A percentile compares a stretch with the other conserved stretches of the same genome.
These are phyloP conservation scores for Vidua macroura DNA, from an alignment of 2,113 vertebrate species.

Conservation along the genomic window DNA sequence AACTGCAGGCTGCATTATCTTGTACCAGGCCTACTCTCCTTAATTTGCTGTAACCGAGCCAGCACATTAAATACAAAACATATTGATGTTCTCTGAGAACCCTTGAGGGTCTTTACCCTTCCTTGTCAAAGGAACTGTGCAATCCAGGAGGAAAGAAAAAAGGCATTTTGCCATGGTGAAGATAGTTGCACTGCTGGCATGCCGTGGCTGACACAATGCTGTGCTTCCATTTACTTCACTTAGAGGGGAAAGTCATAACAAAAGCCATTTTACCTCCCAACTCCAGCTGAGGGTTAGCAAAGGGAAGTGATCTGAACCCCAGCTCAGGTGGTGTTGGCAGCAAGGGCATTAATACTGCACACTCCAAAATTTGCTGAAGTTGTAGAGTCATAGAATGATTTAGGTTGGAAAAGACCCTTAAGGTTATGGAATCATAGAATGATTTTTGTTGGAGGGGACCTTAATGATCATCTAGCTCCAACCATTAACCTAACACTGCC, in stretches of 20 bases:
- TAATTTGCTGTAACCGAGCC: conserved; percentile 83
- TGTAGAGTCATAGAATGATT: background rate
- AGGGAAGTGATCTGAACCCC: background rate
- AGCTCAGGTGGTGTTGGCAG: background rate
- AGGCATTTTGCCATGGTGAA: conserved; percentile 49
- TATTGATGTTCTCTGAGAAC: conserved; percentile 79
- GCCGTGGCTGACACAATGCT: conserved; percentile 6
- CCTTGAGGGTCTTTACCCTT: conserved; percentile 80
- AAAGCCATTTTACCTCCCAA: background rate
- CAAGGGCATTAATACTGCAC: background rate
- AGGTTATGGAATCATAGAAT: background rate
- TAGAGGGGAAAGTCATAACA: background rate
- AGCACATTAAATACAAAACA: conserved; percentile 83
- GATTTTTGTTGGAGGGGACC: background rate
- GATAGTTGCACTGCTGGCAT: conserved; percentile 32
- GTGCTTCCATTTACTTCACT: conserved; percentile 25
- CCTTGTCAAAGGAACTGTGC: conserved; percentile 73
- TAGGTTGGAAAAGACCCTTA: background rate
- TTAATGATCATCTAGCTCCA: background rate
- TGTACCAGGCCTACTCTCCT: conserved; percentile 72
- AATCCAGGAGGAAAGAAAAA: conserved; percentile 67
- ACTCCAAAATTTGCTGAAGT: background rate
- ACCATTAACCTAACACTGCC: rapidly evolving
- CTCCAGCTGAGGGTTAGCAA: background rate
- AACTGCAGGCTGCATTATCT: conserved; percentile 73